These are phyloP conservation scores for Procavia capensis DNA, from an alignment of 2,113 vertebrate genomes.

Conservation along the genomic window DNA sequence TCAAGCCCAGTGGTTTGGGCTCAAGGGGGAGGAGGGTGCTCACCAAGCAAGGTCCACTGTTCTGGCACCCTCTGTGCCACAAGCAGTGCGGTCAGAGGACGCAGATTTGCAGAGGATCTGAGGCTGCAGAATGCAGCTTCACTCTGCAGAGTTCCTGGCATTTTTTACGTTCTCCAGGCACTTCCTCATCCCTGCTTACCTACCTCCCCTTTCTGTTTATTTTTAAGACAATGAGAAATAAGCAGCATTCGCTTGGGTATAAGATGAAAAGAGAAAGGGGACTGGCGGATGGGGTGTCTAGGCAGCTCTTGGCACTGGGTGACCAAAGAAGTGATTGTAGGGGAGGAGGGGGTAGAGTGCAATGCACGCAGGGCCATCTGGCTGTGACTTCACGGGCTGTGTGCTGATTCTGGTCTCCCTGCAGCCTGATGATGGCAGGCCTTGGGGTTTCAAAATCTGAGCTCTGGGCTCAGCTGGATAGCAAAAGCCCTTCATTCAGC, in stretches of 20 bases:
- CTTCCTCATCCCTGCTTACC: not conserved
- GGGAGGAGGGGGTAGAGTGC: not conserved
- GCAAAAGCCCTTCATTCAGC: fast-evolving
- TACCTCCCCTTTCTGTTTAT: constrained; percentile 51
- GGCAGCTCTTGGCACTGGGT: not conserved
- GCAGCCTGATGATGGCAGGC: not conserved
- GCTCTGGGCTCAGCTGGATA: not conserved
- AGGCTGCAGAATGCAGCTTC: not conserved
- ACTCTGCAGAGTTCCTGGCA: not conserved
- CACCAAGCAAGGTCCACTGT: not conserved
- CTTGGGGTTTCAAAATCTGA: not conserved
- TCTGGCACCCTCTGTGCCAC: not conserved
- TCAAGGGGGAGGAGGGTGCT: not conserved
- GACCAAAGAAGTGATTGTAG: not conserved
- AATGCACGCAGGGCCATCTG: fast-evolving
- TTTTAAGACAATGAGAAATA: constrained; percentile 10
- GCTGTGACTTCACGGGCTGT: not conserved
- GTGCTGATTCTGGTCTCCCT: not conserved
- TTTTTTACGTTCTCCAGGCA: not conserved
- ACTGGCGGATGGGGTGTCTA: fast-evolving
- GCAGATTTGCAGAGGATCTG: not conserved
- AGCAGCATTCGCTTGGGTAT: not conserved
- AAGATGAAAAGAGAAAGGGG: not conserved
- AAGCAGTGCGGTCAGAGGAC: not conserved
- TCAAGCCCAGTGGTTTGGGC: not conserved